phyloP scores from a whole-genome alignment of 2,797 vertebrate genomes.

The Notolabrus celidotus region DNA sequence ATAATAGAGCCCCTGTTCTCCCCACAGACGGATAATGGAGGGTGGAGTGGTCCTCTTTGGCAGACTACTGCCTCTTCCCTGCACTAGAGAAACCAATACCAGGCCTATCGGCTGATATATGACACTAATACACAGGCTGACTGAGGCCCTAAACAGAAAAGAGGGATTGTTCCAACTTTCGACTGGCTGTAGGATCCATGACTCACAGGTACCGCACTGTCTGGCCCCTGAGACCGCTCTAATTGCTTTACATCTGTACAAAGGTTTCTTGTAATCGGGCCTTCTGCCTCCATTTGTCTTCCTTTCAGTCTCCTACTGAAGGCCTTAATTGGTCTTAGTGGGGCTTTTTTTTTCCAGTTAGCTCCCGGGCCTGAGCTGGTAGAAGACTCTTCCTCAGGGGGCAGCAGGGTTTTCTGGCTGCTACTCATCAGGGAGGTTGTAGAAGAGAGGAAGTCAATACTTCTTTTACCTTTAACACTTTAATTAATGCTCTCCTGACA shows the following conservation, averaged over 20 bases:
- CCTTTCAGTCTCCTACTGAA: conserved; percentile 96
- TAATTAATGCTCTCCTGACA: conserved; percentile 96
- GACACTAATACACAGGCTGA: conserved; percentile 93
- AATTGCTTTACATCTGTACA: conserved; percentile 99
- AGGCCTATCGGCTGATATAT: conserved; percentile 89
- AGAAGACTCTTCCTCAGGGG: conserved; percentile 86
- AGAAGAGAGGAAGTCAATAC: conserved; percentile 91
- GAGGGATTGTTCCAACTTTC: conserved; percentile 94
- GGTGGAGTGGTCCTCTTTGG: conserved; percentile 83
- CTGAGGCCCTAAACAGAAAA: conserved; percentile 92
- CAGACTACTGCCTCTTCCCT: conserved; percentile 84
- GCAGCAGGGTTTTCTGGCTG: conserved; percentile 72
- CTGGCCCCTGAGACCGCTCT: conserved; percentile 94
- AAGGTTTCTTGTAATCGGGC: conserved; percentile 99
- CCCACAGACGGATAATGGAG: conserved; percentile 82
- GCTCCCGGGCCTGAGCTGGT: conserved; percentile 89
- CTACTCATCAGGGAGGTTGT: conserved; percentile 72
- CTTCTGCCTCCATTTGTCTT: conserved; percentile 99
- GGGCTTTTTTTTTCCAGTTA: conserved; percentile 91
- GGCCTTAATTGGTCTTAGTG: conserved; percentile 99
- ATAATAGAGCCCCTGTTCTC: conserved; percentile 86
- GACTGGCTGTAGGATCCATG: conserved; percentile 93
- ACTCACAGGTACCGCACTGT: conserved; percentile 90
- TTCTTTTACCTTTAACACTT: conserved; percentile 94
- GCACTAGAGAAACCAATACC: conserved; percentile 87